phyloP scores from a whole-genome alignment of 2,888 invertebrate genomes.

The Thera britannica region DNA sequence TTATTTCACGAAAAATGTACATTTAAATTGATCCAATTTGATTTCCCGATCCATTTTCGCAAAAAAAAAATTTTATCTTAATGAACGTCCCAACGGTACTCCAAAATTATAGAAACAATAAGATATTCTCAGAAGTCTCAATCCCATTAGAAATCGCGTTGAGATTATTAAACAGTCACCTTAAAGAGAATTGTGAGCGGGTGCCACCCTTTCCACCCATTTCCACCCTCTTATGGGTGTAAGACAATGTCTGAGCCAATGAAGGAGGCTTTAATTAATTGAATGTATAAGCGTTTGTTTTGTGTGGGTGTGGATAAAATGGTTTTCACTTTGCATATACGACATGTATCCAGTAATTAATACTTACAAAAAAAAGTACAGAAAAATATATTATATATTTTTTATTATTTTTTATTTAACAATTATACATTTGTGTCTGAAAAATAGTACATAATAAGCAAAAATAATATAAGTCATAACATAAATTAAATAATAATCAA shows the following conservation, averaged over 20 bases:
- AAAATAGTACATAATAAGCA: too few relatives aligned
- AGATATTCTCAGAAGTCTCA: constrained; percentile 48
- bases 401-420: too few relatives aligned
- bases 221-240: constrained; percentile 4
- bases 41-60: background rate
- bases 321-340: background rate
- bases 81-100: constrained; percentile 18
- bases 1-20: too few relatives aligned
- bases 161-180: constrained; percentile 78
- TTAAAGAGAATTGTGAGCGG: constrained; percentile 64
- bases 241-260: constrained; percentile 24
- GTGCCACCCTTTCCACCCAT: constrained; percentile 15
- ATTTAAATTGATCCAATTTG: background rate
- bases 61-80: background rate
- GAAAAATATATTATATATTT: too few relatives aligned
- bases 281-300: constrained; percentile 25
- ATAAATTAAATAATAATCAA: too few relatives aligned
- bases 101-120: constrained; percentile 27
- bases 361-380: too few relatives aligned
- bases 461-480: too few relatives aligned
- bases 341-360: background rate
- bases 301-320: constrained; percentile 7
- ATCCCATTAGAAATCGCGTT: constrained; percentile 74
- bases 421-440: too few relatives aligned
- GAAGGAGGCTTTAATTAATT: constrained; percentile 25